These are phyloP conservation scores for Potamilus streckersoni DNA, from an alignment of 1,140 invertebrate species.

Conservation along the genomic window DNA sequence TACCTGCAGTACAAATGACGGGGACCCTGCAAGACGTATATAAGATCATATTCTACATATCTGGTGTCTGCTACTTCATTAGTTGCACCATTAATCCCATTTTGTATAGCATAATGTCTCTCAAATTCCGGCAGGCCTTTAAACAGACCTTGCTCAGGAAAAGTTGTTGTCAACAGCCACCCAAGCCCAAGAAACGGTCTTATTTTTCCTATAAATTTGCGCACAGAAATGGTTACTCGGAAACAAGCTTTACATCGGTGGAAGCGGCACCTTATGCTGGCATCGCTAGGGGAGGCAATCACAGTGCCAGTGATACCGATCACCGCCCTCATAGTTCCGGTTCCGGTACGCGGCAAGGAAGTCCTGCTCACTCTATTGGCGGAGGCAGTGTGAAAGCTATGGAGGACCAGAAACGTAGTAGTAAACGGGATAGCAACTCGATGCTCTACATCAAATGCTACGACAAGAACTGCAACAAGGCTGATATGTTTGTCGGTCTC, in stretches of 20 bases:
- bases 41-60: conserved; percentile 28
- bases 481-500: too few relatives aligned
- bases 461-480: too few relatives aligned
- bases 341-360: too few relatives aligned
- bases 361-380: too few relatives aligned
- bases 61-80: conserved; percentile 78
- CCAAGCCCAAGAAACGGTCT: conserved; percentile 17
- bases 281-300: too few relatives aligned
- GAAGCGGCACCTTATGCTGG: conserved; percentile 19
- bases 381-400: too few relatives aligned
- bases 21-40: conserved; percentile 15
- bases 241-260: conserved; percentile 43
- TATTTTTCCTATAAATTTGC: conserved; percentile 44
- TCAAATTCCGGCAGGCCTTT: conserved; percentile 85
- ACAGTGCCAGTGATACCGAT: too few relatives aligned
- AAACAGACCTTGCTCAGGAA: conserved; percentile 60
- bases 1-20: conserved; percentile 42
- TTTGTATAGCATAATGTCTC: conserved; percentile 91
- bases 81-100: conserved; percentile 92
- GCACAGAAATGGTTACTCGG: conserved; percentile 42
- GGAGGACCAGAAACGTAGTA: too few relatives aligned
- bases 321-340: too few relatives aligned
- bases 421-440: too few relatives aligned
- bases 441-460: too few relatives aligned
- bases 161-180: conserved; percentile 34